Evolutionary conservation across 2,888 invertebrate genomes (phyloP), one percentile per base, ranked within the genome.

Genomic region (Tubulanus polymorphus): DNA sequence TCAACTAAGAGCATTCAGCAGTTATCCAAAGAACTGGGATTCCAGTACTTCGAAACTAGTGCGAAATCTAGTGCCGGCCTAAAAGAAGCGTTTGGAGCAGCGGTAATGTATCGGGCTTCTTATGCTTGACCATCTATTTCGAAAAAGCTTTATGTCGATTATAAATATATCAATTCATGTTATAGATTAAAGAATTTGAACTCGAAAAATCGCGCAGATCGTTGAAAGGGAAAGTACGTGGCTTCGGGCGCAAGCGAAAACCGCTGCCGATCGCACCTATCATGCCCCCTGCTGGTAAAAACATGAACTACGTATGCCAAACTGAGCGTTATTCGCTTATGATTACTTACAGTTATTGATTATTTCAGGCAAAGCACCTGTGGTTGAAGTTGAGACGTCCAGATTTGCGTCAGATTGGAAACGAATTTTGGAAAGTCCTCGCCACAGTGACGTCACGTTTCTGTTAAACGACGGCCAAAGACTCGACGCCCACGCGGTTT

Each of bases 251-350:
- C 23, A 51, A 30, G 3, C 37, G 45, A 29, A 50, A 48, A 27
- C 15, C 45, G 8, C 51, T 61, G 5, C 69, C 66, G 1, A 50
- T 62, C 5, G 66, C 73, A 3, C 73, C 73, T 3, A 66, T 72
- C 0, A 74, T 75, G 74, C 73, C 73, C 5, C 70, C 71, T n/a
- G 69, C 73, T 46, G 73, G 74, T 72, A 53, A 53, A 55, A 60
- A 12, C 25, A 52, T 41, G 45, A 52, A n/a, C n/a, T n/a, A n/a
- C n/a, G n/a, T n/a, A n/a, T n/a, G n/a, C n/a, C n/a, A n/a, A n/a
- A n/a, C n/a, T n/a, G n/a, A n/a, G n/a, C n/a, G n/a, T n/a, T n/a
- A n/a, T n/a, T n/a, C n/a, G n/a, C n/a, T n/a, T n/a, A n/a, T n/a
- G n/a, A n/a, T n/a, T n/a, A n/a, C n/a, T n/a, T n/a, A n/a, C n/a